Evolutionary conservation across 2,113 vertebrate species (phyloP).

Genomic region (Hoplias malabaricus): DNA sequence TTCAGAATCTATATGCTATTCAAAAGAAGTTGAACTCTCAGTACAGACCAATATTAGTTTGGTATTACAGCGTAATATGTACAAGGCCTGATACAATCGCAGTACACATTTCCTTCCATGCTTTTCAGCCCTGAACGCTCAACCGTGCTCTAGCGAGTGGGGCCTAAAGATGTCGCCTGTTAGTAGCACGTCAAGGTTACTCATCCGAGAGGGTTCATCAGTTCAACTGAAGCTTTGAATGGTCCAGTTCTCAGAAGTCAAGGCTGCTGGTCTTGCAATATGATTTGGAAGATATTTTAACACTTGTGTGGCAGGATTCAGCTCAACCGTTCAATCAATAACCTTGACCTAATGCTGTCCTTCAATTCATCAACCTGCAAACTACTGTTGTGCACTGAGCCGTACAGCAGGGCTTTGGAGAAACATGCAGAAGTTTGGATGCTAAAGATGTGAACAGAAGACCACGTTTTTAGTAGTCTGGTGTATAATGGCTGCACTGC

Average conservation of each 20-base stretch:
- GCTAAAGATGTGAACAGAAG: neutral
- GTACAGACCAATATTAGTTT: too few relatives aligned
- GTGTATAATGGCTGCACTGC: neutral
- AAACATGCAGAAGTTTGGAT: neutral
- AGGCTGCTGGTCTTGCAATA: too few relatives aligned
- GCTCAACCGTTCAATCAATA: neutral
- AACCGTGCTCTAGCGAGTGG: neutral
- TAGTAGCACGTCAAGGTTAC: neutral
- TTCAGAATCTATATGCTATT: too few relatives aligned
- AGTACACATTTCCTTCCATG: too few relatives aligned
- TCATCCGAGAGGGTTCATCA: neutral
- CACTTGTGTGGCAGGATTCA: neutral
- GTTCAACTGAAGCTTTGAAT: neutral
- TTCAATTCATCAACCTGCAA: too few relatives aligned
- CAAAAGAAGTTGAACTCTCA: too few relatives aligned
- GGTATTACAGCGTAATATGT: too few relatives aligned
- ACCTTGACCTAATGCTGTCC: neutral
- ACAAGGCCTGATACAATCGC: too few relatives aligned
- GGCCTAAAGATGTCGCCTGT: neutral
- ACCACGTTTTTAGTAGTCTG: neutral
- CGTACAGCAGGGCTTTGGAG: too few relatives aligned
- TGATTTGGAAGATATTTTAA: neutral
- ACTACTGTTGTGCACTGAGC: too few relatives aligned
- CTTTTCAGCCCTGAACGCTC: too few relatives aligned
- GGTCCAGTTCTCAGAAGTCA: neutral